Evolutionary conservation across 2,113 vertebrate species (phyloP).

Genomic region (Tamias sibiricus): DNA sequence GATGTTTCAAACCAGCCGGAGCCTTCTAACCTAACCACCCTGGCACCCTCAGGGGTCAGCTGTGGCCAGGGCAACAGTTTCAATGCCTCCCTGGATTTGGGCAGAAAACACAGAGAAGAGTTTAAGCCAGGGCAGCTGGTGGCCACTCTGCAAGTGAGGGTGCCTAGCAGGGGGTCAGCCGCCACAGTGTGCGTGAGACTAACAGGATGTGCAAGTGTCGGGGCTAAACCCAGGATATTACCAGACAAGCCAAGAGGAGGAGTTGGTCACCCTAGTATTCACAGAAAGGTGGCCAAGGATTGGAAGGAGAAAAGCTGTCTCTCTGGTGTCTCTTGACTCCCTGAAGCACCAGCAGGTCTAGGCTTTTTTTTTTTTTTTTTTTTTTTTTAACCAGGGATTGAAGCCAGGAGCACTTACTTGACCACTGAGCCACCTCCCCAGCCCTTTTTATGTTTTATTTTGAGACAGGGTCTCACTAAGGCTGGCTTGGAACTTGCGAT

Average conservation of each 20-base stretch:
- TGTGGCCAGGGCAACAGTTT: too few relatives aligned
- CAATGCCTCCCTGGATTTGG: neutral
- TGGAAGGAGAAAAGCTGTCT: neutral
- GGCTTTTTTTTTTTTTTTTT: too few relatives aligned
- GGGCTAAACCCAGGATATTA: neutral
- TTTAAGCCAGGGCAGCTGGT: neutral
- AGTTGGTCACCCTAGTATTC: neutral
- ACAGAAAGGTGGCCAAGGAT: neutral
- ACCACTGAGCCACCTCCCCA: too few relatives aligned
- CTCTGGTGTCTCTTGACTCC: neutral
- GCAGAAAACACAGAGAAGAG: neutral
- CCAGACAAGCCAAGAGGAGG: neutral
- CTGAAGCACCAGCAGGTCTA: neutral
- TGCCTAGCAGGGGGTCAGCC: too few relatives aligned
- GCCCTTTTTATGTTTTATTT: too few relatives aligned
- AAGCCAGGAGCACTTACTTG: too few relatives aligned
- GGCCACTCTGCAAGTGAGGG: too few relatives aligned
- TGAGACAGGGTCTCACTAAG: too few relatives aligned
- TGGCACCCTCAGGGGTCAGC: neutral
- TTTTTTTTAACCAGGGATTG: too few relatives aligned
- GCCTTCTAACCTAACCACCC: neutral
- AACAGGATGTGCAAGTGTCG: neutral
- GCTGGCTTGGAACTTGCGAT: too few relatives aligned
- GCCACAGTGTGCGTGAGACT: too few relatives aligned
- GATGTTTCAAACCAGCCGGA: too few relatives aligned